Base-by-base conservation (phyloP, 2,888 invertebrate genomes). In the Celastrina argiolus region DNA sequence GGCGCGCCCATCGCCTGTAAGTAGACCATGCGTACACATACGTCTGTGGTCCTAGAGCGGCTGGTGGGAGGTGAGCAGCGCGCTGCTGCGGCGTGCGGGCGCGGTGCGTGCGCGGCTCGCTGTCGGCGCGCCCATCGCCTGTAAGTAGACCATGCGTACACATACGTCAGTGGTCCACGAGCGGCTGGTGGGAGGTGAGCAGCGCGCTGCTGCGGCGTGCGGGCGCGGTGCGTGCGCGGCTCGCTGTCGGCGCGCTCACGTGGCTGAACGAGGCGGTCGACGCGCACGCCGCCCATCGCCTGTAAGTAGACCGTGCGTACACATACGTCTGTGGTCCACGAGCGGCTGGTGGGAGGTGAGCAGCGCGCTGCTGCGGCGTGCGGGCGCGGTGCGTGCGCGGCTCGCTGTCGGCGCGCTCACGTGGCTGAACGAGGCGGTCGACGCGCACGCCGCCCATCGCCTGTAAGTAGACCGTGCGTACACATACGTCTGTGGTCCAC, bases 251-350 rank as follows among this genome's bases (percentile, higher is more conserved):
- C 39, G 91, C 93, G 0, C 85, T 95, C 2, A 86, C 87, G 69
- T 95, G 94, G 94, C 84, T 95, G 66, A 93, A 94, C 72, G 94
- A 95, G 70, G 83, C 94, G 64, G 92, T 95, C 18, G 94, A 95
- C 72, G 92, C 92, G 14, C 91, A 92, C 41, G 85, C 89, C 0
- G 71, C 73, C 0, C 75, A 84, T 18, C 68, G 82, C 28, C 78
- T 85, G 93, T 93, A 69, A 83, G 83, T 82, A 67, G 28, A 16
- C 34, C 39, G 14, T 3, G 12, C 36, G 36, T n/a, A n/a, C n/a
- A n/a, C n/a, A n/a, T n/a, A 79, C 92, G 93, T 5, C 88, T 95
- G 78, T 93, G 93, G 51, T 93, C 94, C 0, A 94, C 95, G 0
- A 87, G 88, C 12, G 86, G 92, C 61, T 94, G 94, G 94, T 93